Evolutionary conservation across 2,113 vertebrate genomes (phyloP).

Genomic region (Ameiurus melas): DNA sequence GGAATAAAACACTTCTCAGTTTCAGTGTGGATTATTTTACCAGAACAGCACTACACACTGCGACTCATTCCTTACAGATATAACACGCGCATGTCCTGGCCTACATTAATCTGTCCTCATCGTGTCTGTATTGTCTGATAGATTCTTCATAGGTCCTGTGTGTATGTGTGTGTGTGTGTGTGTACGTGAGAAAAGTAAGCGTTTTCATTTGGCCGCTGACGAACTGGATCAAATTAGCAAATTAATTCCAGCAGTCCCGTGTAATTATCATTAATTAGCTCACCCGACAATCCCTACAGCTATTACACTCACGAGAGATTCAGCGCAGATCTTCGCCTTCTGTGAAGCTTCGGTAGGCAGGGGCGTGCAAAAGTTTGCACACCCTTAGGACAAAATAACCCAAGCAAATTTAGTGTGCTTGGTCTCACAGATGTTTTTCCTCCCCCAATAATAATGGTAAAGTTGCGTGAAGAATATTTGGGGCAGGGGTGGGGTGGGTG

Average conservation of each 20-base stretch:
- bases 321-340: not conserved
- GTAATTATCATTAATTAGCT: conserved; percentile 22
- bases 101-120: not conserved
- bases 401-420: not conserved
- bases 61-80: not conserved
- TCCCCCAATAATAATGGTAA: not conserved
- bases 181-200: not conserved
- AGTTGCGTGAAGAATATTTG: not conserved
- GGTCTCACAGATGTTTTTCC: not conserved
- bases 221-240: not conserved
- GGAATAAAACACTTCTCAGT: not conserved
- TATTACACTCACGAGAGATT: not conserved
- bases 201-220: not conserved
- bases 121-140: not conserved
- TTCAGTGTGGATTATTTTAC: not conserved
- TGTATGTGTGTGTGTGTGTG: not conserved
- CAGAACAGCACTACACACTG: not conserved
- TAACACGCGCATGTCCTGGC: not conserved
- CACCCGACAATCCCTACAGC: not conserved
- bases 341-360: not conserved
- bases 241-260: not conserved
- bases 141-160: not conserved
- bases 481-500: no score
- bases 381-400: not conserved
- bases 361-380: not conserved